Conservation (phyloP, 2,113 vertebrate species). For the Colaptes auratus region DNA sequence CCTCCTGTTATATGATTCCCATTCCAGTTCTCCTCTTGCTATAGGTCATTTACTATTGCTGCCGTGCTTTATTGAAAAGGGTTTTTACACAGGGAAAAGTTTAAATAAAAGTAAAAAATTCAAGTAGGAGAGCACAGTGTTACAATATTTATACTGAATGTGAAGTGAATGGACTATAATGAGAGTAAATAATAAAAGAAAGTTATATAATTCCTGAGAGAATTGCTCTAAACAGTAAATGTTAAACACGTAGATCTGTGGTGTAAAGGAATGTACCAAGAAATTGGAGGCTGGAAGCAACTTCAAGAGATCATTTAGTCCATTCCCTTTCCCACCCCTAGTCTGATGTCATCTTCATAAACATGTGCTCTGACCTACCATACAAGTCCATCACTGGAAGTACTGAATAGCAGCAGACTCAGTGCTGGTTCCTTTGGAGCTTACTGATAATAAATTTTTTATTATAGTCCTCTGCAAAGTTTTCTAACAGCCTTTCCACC, state of each 20-base stretch:
- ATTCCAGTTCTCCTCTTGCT: neutral
- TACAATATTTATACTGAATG: neutral
- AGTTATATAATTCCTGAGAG: neutral
- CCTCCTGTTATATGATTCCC: neutral
- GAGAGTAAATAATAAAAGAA: conserved; percentile 30
- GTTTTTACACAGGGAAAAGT: neutral
- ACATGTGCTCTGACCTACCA: neutral
- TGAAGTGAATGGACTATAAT: neutral
- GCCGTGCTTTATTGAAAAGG: conserved; percentile 18
- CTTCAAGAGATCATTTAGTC: neutral
- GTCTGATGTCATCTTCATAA: neutral
- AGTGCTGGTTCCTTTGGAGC: neutral
- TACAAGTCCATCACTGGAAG: neutral
- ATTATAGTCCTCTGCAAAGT: neutral
- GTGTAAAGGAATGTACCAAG: neutral
- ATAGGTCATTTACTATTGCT: conserved; percentile 28
- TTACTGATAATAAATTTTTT: neutral
- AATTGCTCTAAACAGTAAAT: neutral
- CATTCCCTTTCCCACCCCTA: neutral
- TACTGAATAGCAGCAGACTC: neutral
- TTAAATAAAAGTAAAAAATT: conserved; percentile 2
- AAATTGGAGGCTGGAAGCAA: neutral
- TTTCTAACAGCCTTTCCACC: neutral
- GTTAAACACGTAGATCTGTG: neutral
- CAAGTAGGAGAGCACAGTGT: neutral